Base-by-base conservation (phyloP, 1,140 invertebrate genomes). In the Trichonephila clavipes region DNA sequence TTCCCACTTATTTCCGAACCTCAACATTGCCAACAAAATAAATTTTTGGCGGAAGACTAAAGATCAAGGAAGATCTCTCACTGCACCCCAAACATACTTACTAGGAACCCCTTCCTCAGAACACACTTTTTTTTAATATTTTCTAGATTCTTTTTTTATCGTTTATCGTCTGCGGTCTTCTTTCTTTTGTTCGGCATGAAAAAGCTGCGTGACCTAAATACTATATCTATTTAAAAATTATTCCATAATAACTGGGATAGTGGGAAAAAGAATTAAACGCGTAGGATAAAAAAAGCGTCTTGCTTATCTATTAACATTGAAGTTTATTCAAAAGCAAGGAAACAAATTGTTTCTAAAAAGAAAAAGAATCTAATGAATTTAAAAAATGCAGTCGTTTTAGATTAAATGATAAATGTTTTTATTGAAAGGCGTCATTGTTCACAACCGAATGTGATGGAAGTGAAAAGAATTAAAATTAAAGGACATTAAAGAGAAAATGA, bases 1-100 rank as follows among this genome's bases (percentile, higher is more conserved):
- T 21, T 83, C 10, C 4, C 4, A 2, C 8, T 4, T 83, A 14
- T 59, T 83, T 24, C 16, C 51, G 12, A 59, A 83, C 86, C 62
- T 88, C 62, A 64, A 64, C 86, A n/a, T 62, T 88, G 86, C 66
- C 86, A 64, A 88, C 61, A 66, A 64, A 16, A 28, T 10, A 58
- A 28, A 40, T 64, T 88, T 16, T 88, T 62, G 86, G 59, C 34
- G 8, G 62, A 44, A 21, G 61, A 18, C 86, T n/a, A 66, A 64
- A 44, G 24, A 28, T 64, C 59, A 8, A 28, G 40, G 64, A 40
- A 88, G 86, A 88, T 64, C 86, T 40, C 62, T 40, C 62, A 28
- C 18, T 44, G 86, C 64, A 88, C 64, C 34, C 34, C 86, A 64
- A 88, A 88, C 66, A 64, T 64, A 64, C 59, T 88, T 66, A 64